Percentiles rank a stretch among this genome's conserved stretches.
phyloP scores from a whole-genome alignment of 2,888 invertebrate genomes.

The Aspidiotus rigidus region DNA sequence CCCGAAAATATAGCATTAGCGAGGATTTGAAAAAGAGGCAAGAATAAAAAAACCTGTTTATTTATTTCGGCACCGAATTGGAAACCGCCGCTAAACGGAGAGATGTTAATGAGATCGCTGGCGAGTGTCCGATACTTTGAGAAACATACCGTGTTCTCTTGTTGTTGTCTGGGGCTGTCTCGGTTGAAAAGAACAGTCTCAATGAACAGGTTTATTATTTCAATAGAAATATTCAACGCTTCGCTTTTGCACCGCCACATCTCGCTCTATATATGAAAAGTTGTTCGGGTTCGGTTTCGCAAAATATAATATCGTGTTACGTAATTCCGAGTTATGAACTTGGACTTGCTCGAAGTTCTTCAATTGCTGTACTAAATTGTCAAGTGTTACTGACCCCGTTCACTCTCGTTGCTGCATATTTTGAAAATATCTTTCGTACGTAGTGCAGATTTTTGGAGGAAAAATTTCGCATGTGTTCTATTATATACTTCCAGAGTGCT shows the following conservation, averaged over 20 bases:
- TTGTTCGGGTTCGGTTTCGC: constrained; percentile 17
- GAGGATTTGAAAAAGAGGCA: too few species aligned
- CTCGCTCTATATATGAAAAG: constrained; percentile 16
- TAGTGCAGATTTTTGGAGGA: too few species aligned
- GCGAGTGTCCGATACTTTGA: constrained; percentile 17
- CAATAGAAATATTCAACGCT: constrained; percentile 6
- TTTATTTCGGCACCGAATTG: background rate
- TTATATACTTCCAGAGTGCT: too few species aligned
- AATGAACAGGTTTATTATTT: constrained; percentile 18
- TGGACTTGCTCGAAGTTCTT: too few species aligned
- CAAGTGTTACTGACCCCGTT: too few species aligned
- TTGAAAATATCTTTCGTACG: too few species aligned
- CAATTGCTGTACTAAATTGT: too few species aligned
- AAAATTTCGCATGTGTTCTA: too few species aligned
- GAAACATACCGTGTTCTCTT: constrained; percentile 5
- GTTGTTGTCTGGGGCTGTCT: constrained; percentile 8
- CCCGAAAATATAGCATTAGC: too few species aligned
- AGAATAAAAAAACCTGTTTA: constrained; percentile 16
- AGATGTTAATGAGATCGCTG: constrained; percentile 20
- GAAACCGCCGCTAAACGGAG: constrained; percentile 10
- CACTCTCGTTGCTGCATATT: too few species aligned
- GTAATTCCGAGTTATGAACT: background rate
- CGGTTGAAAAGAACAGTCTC: constrained; percentile 16
- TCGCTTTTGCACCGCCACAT: background rate
- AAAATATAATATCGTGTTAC: constrained; percentile 22